Base-by-base conservation (phyloP, 2,113 vertebrate species). In the Psilopogon haemacephalus region DNA sequence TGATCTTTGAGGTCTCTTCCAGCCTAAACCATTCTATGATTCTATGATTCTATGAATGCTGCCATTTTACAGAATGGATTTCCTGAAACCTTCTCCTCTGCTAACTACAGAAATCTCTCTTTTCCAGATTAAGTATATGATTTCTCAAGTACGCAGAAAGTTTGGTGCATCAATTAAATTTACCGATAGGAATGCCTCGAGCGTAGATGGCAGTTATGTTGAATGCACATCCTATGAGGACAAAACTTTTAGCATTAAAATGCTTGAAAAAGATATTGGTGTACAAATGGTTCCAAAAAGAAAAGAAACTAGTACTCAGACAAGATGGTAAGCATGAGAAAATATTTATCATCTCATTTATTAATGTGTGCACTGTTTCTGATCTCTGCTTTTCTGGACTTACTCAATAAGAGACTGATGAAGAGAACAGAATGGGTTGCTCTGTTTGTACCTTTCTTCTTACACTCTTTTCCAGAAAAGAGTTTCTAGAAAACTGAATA, bases 161-260 rank as follows among this genome's bases (percentile, higher is more conserved):
- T 98, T 98, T 69, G 98, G 98, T 5, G 83, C 83, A 15, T 98
- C 96, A 0, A 60, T 98, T 62, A 27, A 38, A 32, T 99, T 99
- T 88, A 97, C 96, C 8, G 98, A 98, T 95, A 96, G 88, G 62
- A 98, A 97, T 32, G 90, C 97, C 72, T 96, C 97, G 46, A 93
- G 97, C 11, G 89, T 95, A 12, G 98, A 97, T 94, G 97, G 98
- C 6, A 90, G 79, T 72, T 97, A 96, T 16, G n/a, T 98, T 67
- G 98, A 98, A 86, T 99, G 97, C 50, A 55, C 70, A 0, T 95
- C 98, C 67, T 99, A 98, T n/a, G 69, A 97, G 76, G 98, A 99
- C 90, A 97, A 97, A 88, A 97, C 96, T 68, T 99, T 98, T 93
- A 98, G 93, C 85, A 96, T 99, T 94, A 97, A 94, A 65, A 95